phyloP scores from a whole-genome alignment of 30 jellyfish, hydroid and myxozoan genomes.

The Pelagia noctiluca region DNA sequence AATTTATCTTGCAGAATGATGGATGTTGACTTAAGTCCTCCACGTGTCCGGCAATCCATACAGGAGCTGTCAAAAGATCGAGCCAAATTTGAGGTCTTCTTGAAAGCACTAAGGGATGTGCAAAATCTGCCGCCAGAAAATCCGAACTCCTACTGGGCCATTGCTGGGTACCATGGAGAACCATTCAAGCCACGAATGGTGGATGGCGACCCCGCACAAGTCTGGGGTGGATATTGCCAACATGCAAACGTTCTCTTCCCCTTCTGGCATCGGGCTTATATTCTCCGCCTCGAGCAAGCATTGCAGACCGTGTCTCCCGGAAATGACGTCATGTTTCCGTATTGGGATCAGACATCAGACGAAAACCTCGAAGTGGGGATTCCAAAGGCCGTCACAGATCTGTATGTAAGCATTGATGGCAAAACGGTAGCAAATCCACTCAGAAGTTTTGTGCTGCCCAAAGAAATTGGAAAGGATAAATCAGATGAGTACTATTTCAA shows the following conservation, averaged over 20 bases:
- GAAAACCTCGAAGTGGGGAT: slow-evolving; percentile 34
- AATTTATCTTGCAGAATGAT: too few relatives aligned
- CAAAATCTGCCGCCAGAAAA: slow-evolving; percentile 17
- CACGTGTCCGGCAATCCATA: too few relatives aligned
- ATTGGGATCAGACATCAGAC: slow-evolving; percentile 59
- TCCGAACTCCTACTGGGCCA: slow-evolving; percentile 44
- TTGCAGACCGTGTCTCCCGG: slow-evolving; percentile 35
- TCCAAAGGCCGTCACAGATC: slow-evolving; percentile 33
- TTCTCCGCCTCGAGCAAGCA: slow-evolving; percentile 34
- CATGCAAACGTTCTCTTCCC: slow-evolving; percentile 52
- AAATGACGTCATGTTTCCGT: slow-evolving; percentile 29
- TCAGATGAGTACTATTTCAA: not conserved
- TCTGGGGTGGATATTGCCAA: slow-evolving; percentile 67
- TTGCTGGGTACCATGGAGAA: slow-evolving; percentile 62
- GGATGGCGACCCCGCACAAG: not conserved
- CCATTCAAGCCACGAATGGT: slow-evolving; percentile 36
- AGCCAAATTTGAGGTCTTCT: too few relatives aligned
- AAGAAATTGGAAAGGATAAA: not conserved
- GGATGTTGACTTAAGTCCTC: too few relatives aligned
- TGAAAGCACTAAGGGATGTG: slow-evolving; percentile 30
- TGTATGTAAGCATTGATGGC: slow-evolving; percentile 12
- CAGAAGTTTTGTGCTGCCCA: slow-evolving; percentile 3
- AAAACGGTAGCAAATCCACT: slow-evolving; percentile 11
- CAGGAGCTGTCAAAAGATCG: too few relatives aligned
- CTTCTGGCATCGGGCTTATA: slow-evolving; percentile 55